Conservation (phyloP, 2,888 invertebrate species). For the Chorisops tibialis region DNA sequence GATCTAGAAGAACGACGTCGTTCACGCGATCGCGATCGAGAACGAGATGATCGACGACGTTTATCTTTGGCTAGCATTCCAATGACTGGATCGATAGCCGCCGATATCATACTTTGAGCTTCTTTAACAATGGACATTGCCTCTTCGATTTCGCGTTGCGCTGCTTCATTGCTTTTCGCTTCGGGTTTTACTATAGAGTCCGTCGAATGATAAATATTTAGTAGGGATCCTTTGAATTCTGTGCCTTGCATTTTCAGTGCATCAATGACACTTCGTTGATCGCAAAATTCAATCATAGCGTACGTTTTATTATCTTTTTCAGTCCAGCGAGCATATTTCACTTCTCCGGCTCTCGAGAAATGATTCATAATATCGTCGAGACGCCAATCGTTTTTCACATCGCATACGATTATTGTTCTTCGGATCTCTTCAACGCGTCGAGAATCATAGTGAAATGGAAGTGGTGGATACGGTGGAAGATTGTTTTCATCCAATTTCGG, state of each 20-base stretch:
- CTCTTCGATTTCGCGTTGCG: slow-evolving; percentile 92
- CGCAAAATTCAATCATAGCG: slow-evolving; percentile 89
- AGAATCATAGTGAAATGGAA: slow-evolving; percentile 83
- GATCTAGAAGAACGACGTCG: slow-evolving; percentile 59
- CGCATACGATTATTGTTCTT: slow-evolving; percentile 83
- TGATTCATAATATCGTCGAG: slow-evolving; percentile 85
- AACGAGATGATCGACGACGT: slow-evolving; percentile 56
- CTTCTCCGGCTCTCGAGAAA: slow-evolving; percentile 84
- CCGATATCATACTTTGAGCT: slow-evolving; percentile 91
- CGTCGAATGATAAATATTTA: slow-evolving; percentile 82
- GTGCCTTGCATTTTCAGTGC: slow-evolving; percentile 82
- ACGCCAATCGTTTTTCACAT: slow-evolving; percentile 68
- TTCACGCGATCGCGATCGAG: slow-evolving; percentile 46
- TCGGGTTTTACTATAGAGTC: slow-evolving; percentile 90
- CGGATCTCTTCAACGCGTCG: slow-evolving; percentile 93
- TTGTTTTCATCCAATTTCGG: slow-evolving; percentile 79
- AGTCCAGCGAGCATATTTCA: slow-evolving; percentile 91
- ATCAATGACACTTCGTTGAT: slow-evolving; percentile 82
- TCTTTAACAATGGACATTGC: slow-evolving; percentile 96
- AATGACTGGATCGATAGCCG: slow-evolving; percentile 88
- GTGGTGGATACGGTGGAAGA: slow-evolving; percentile 84
- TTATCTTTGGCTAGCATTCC: slow-evolving; percentile 84
- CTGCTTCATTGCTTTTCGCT: slow-evolving; percentile 92
- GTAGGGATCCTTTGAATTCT: slow-evolving; percentile 66
- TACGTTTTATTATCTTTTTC: slow-evolving; percentile 76